A percentile compares a stretch with the other conserved stretches of the same genome.
Conservation (phyloP, 1,140 invertebrate genomes). For the Homarus americanus region DNA sequence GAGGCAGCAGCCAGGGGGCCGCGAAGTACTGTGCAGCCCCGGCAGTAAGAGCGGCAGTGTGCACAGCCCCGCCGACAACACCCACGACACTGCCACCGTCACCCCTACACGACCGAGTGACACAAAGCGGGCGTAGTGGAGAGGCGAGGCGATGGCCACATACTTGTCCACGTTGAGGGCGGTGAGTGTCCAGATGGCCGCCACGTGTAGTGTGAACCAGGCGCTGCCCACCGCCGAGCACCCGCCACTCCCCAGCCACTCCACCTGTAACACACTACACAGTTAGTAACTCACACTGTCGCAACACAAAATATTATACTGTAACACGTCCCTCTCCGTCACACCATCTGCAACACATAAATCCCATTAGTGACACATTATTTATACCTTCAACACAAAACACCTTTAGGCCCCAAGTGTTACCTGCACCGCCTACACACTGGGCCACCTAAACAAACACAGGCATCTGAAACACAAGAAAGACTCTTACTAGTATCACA, state of each 20-base stretch:
- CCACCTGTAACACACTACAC: constrained; percentile 77
- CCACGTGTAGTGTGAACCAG: constrained; percentile 83
- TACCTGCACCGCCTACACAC: too few relatives aligned
- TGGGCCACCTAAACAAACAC: too few relatives aligned
- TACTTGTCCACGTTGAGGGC: constrained; percentile 88
- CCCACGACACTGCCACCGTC: constrained; percentile 76
- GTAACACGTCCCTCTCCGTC: background rate
- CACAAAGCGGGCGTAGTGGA: constrained; percentile 85
- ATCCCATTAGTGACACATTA: too few relatives aligned
- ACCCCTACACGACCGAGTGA: constrained; percentile 82
- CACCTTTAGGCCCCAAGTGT: too few relatives aligned
- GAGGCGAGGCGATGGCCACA: constrained; percentile 86
- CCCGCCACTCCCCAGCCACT: constrained; percentile 72
- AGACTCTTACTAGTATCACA: too few relatives aligned
- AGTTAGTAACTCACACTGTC: background rate
- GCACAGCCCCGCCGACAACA: constrained; percentile 78
- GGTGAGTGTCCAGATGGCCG: constrained; percentile 89
- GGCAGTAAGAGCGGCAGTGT: constrained; percentile 77
- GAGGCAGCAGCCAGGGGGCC: constrained; percentile 82
- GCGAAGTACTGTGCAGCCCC: constrained; percentile 79
- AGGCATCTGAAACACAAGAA: too few relatives aligned
- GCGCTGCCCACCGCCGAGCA: constrained; percentile 76
- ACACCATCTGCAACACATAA: background rate
- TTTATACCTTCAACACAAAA: too few relatives aligned
- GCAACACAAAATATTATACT: background rate